These are phyloP conservation scores for Pimpla rufipes DNA, from an alignment of 2,888 invertebrate species.

Conservation along the genomic window DNA sequence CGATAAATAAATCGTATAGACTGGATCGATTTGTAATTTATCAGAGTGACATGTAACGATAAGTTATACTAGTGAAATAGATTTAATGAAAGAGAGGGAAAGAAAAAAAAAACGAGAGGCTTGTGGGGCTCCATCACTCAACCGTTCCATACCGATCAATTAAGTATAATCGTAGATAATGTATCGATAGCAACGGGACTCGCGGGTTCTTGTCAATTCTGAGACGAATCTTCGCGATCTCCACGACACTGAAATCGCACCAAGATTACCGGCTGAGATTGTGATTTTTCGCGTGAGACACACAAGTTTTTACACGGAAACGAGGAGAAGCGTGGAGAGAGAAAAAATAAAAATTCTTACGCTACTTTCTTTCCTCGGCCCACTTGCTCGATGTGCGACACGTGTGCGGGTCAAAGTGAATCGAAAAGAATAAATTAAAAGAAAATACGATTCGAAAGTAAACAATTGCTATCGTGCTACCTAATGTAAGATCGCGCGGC, in stretches of 20 bases:
- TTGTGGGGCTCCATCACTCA: constrained; percentile 73
- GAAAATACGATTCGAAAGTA: constrained; percentile 74
- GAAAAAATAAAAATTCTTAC: constrained; percentile 34
- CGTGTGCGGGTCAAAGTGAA: constrained; percentile 66
- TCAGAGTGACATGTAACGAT: constrained; percentile 50
- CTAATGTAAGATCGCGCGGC: constrained; percentile 65
- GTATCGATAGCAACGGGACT: constrained; percentile 57
- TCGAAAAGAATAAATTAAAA: constrained; percentile 60
- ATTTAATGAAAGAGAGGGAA: constrained; percentile 41
- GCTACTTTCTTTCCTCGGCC: constrained; percentile 19
- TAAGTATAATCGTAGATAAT: constrained; percentile 75
- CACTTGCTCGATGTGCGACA: constrained; percentile 11
- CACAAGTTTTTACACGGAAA: constrained; percentile 58
- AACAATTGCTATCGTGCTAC: constrained; percentile 73
- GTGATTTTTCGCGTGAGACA: constrained; percentile 60
- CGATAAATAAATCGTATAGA: constrained; percentile 71
- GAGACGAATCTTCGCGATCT: constrained; percentile 63
- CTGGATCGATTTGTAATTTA: constrained; percentile 69
- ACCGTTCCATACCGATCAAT: constrained; percentile 81
- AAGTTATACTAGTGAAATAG: constrained; percentile 53
- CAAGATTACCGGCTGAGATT: constrained; percentile 62
- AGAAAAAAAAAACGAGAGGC: constrained; percentile 44
- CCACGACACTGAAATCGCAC: constrained; percentile 35
- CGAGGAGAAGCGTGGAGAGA: neutral
- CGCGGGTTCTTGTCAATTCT: constrained; percentile 67